Evolutionary conservation across 2,113 vertebrate genomes (phyloP).

Genomic region (Hippopotamus amphibius): DNA sequence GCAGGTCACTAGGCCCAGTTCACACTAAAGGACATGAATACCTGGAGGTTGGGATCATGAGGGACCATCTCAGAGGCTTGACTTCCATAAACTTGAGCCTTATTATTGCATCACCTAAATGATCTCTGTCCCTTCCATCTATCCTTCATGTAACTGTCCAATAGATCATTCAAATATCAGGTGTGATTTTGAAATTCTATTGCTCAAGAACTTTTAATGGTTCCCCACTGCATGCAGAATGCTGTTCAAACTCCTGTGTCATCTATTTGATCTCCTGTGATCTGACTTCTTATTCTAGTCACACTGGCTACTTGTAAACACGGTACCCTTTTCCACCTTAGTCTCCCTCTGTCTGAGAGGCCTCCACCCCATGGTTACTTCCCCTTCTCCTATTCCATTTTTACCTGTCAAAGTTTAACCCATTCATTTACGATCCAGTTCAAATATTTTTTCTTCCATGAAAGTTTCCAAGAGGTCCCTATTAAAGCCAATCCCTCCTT

Average conservation of each 20-base stretch:
- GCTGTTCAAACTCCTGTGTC: neutral
- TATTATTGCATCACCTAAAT: neutral
- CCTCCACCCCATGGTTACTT: neutral
- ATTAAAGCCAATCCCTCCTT: conserved; percentile 6
- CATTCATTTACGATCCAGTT: neutral
- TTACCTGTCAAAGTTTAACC: neutral
- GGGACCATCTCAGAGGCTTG: neutral
- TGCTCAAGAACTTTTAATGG: neutral
- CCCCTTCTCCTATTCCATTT: neutral
- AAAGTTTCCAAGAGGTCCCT: neutral
- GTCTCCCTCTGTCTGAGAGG: neutral
- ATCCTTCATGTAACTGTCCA: neutral
- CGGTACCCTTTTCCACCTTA: neutral
- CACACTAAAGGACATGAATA: neutral
- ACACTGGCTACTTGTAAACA: neutral
- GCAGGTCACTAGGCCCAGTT: neutral
- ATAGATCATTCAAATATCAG: conserved; percentile 9
- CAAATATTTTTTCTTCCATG: neutral
- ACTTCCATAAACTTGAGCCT: neutral
- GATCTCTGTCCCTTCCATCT: neutral
- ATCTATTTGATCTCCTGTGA: neutral
- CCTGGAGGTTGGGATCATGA: neutral
- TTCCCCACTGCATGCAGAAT: neutral
- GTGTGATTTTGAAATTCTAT: conserved; percentile 19
- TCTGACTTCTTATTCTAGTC: neutral